These are phyloP conservation scores for Cygnus buccinator DNA, from an alignment of 2,113 vertebrate species.

Conservation along the genomic window DNA sequence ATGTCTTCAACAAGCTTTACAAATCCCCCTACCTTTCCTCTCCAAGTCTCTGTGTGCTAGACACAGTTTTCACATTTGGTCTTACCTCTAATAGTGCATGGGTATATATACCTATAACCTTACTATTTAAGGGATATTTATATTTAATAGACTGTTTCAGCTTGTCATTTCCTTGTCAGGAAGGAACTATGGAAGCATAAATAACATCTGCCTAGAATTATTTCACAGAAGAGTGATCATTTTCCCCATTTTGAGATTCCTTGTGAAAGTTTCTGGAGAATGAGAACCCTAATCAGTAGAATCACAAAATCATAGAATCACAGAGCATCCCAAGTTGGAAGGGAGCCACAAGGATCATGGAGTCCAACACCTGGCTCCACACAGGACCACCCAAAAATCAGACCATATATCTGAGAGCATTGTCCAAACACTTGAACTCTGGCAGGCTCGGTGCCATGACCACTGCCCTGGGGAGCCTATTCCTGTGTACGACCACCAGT, in stretches of 20 bases:
- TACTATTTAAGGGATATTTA: not conserved
- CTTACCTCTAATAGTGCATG: not conserved
- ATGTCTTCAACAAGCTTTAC: not conserved
- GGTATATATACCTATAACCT: not conserved
- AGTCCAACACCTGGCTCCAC: no score
- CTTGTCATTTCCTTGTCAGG: not conserved
- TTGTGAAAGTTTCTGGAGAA: not conserved
- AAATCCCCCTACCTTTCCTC: not conserved
- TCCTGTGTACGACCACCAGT: no score
- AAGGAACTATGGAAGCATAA: not conserved
- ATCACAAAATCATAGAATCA: no score
- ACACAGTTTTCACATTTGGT: not conserved
- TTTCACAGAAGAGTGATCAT: not conserved
- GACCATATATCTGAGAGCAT: no score
- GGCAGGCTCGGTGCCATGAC: no score
- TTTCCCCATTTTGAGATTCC: not conserved
- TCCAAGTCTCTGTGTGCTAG: not conserved
- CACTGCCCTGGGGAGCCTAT: no score
- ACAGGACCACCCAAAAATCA: no score
- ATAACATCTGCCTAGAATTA: not conserved
- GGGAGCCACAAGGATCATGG: no score
- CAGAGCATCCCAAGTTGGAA: no score
- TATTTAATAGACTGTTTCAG: not conserved
- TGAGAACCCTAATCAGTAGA: not conserved
- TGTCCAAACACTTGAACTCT: no score